Conservation (phyloP, 2,797 vertebrate species). For the Heteromormyrus szaboi region DNA sequence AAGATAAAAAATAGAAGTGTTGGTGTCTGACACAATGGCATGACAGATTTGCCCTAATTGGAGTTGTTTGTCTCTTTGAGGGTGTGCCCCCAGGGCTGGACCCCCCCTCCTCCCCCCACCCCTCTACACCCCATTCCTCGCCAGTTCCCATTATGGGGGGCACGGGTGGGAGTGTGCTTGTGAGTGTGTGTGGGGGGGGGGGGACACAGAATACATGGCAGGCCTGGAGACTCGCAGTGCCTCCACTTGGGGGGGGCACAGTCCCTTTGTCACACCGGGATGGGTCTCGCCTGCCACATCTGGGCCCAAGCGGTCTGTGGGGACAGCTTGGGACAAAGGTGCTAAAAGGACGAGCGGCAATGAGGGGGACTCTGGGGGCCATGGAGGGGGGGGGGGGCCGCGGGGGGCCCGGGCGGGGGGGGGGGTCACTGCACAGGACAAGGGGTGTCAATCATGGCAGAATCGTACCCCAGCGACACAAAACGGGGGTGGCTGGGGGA, state of each 20-base stretch:
- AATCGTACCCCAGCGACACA: conserved; percentile 34
- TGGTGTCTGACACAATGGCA: conserved; percentile 74
- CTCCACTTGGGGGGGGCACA: conserved; percentile 40
- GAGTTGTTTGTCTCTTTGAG: conserved; percentile 67
- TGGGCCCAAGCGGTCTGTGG: conserved; percentile 71
- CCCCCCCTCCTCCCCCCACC: conserved; percentile 31
- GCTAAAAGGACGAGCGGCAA: conserved; percentile 89
- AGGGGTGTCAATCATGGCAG: conserved; percentile 58
- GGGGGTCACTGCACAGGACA: conserved; percentile 45
- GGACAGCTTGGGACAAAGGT: conserved; percentile 78
- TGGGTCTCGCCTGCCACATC: conserved; percentile 75
- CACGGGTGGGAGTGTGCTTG: conserved; percentile 53
- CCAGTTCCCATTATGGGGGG: conserved; percentile 71
- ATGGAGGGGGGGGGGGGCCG: conserved; percentile 43
- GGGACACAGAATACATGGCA: conserved; percentile 63
- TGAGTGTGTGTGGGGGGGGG: neutral
- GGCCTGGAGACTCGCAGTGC: conserved; percentile 62
- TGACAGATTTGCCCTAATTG: conserved; percentile 73
- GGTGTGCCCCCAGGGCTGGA: conserved; percentile 59
- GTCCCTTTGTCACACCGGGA: conserved; percentile 69
- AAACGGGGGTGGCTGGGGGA: conserved; percentile 19
- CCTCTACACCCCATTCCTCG: conserved; percentile 52
- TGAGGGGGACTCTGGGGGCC: conserved; percentile 63
- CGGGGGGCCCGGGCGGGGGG: no score
- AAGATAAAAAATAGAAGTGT: conserved; percentile 72